Conservation (phyloP, 2,113 vertebrate species). For the Engraulis encrasicolus region DNA sequence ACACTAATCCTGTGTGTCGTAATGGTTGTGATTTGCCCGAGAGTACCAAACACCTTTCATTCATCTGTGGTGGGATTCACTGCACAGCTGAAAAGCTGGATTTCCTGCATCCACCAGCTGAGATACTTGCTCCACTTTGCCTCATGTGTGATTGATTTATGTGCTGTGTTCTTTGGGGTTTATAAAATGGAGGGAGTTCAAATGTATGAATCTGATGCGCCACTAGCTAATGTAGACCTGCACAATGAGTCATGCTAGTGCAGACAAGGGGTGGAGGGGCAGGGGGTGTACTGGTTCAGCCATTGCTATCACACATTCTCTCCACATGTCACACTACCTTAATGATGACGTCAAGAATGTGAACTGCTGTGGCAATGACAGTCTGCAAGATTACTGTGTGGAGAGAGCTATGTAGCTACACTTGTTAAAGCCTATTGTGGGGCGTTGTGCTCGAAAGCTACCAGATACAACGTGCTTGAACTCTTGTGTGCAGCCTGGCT, state of each 20-base stretch:
- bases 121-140: not conserved
- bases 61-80: not conserved
- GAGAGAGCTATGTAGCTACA: not conserved
- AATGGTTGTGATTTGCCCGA: not conserved
- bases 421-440: not conserved
- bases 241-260: not conserved
- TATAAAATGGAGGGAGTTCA: not conserved
- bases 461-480: no score
- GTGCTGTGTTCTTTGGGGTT: not conserved
- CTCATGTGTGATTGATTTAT: not conserved
- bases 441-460: not conserved
- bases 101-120: not conserved
- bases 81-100: not conserved
- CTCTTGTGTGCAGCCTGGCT: not conserved
- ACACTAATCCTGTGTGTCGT: not conserved
- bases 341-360: not conserved
- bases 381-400: not conserved
- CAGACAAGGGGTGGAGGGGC: not conserved
- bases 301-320: conserved; percentile 52
- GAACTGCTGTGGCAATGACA: not conserved
- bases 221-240: not conserved
- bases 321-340: conserved; percentile 53
- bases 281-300: conserved; percentile 21
- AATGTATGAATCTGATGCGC: not conserved
- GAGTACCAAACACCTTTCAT: conserved; percentile 3